These are phyloP conservation scores for Sebastes elongatus DNA, from an alignment of 2,797 vertebrate genomes.

Conservation along the genomic window DNA sequence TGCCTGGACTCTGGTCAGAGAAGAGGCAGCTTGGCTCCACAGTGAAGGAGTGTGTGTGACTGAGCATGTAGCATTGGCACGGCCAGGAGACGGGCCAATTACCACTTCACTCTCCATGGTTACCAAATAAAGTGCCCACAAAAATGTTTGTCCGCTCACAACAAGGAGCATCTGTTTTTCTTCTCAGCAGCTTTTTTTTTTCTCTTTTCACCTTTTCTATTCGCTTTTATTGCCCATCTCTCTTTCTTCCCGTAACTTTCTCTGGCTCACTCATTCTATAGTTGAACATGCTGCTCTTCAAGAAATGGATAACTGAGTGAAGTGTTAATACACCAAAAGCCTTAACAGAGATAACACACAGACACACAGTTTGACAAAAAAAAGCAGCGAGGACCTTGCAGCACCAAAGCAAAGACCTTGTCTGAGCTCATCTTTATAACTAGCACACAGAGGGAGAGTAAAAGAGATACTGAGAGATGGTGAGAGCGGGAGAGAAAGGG, in stretches of 20 bases:
- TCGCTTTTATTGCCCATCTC: conserved; percentile 4
- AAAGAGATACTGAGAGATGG: conserved; percentile 21
- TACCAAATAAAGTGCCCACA: conserved; percentile 70
- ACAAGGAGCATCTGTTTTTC: conserved; percentile 65
- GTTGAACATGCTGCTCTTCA: conserved; percentile 9
- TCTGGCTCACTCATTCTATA: neutral
- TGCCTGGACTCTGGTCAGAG: conserved; percentile 52
- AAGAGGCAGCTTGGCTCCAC: conserved; percentile 45
- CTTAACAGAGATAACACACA: conserved; percentile 16
- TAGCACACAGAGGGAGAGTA: conserved; percentile 25
- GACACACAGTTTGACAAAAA: conserved; percentile 20
- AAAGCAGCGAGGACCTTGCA: conserved; percentile 1
- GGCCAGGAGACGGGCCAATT: conserved; percentile 63
- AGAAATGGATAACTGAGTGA: conserved; percentile 16
- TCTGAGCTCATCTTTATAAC: conserved; percentile 38
- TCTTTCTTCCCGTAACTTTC: conserved; percentile 6
- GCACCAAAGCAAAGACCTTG: conserved; percentile 9
- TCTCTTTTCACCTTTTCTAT: conserved; percentile 35
- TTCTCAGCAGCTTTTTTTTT: conserved; percentile 3
- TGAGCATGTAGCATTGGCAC: conserved; percentile 43
- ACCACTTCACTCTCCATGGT: conserved; percentile 72
- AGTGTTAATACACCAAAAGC: conserved; percentile 20
- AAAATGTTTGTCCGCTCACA: conserved; percentile 73
- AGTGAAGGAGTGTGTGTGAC: conserved; percentile 55
- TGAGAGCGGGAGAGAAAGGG: conserved; percentile 10